These are phyloP conservation scores for Chrysina gloriosa DNA, from an alignment of 2,888 invertebrate species.

Conservation along the genomic window DNA sequence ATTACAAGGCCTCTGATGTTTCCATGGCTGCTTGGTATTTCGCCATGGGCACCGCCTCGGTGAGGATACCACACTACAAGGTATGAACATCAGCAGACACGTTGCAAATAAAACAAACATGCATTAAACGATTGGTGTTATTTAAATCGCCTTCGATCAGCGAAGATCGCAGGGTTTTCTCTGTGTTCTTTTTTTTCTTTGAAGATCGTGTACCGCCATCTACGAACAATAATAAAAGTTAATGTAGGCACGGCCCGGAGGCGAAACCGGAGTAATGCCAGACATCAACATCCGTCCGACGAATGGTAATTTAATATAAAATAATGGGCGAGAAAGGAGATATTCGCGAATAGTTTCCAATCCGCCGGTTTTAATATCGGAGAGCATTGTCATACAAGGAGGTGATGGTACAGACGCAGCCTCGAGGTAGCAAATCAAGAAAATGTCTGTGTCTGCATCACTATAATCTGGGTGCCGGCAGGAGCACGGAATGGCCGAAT, in stretches of 20 bases:
- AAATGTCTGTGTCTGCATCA: slow-evolving; percentile 55
- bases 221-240: slow-evolving; percentile 30
- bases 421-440: slow-evolving; percentile 52
- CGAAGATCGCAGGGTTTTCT: neutral
- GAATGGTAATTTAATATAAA: slow-evolving; percentile 45
- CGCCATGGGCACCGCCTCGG: neutral
- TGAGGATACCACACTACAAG: neutral
- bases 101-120: slow-evolving; percentile 25
- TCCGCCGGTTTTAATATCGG: slow-evolving; percentile 25
- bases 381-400: slow-evolving; percentile 11
- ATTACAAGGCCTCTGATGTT: neutral
- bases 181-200: neutral
- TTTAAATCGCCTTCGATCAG: slow-evolving; percentile 14
- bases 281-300: slow-evolving; percentile 38
- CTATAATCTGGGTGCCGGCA: slow-evolving; percentile 59
- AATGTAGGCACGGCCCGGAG: slow-evolving; percentile 29
- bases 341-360: slow-evolving; percentile 30
- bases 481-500: slow-evolving; percentile 55
- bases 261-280: slow-evolving; percentile 36
- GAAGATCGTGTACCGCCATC: slow-evolving; percentile 15
- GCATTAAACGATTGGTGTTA: slow-evolving; percentile 15
- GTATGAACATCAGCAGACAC: neutral
- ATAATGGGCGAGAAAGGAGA: slow-evolving; percentile 30
- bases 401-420: slow-evolving; percentile 15
- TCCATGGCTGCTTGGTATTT: neutral